Conservation (phyloP, 2,113 vertebrate species). For the Acanthochromis polyacanthus region DNA sequence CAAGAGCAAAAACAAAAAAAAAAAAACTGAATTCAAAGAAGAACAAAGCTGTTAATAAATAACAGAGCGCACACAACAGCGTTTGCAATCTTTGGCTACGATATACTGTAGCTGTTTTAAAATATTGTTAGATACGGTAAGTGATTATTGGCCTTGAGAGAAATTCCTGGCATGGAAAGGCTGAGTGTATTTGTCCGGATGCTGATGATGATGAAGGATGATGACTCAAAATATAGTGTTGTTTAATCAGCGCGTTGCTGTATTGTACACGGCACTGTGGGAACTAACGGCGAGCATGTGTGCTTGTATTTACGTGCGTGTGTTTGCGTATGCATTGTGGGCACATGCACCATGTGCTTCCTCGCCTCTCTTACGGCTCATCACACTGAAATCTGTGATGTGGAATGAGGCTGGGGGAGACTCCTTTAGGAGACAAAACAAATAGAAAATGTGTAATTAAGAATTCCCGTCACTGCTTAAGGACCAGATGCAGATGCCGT, state of each 20-base stretch:
- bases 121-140: not conserved
- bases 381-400: conserved; percentile 33
- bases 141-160: not conserved
- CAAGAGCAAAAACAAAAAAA: no score
- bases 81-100: no score
- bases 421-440: conserved; percentile 38
- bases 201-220: conserved; percentile 32
- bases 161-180: not conserved
- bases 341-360: not conserved
- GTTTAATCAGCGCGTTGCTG: conserved; percentile 39
- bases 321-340: conserved; percentile 33
- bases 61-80: no score
- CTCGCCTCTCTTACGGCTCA: conserved; percentile 32
- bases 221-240: conserved; percentile 40
- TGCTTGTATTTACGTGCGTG: not conserved
- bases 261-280: conserved; percentile 58
- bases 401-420: conserved; percentile 20
- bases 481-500: conserved; percentile 15
- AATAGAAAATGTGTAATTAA: conserved; percentile 26
- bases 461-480: conserved; percentile 13
- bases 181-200: conserved; percentile 10
- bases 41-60: no score
- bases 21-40: no score
- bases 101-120: conserved; percentile 4
- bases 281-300: not conserved